Percentiles rank a stretch among this genome's conserved stretches.
Conservation (phyloP, 2,888 invertebrate species). For the Deroplatys truncata region DNA sequence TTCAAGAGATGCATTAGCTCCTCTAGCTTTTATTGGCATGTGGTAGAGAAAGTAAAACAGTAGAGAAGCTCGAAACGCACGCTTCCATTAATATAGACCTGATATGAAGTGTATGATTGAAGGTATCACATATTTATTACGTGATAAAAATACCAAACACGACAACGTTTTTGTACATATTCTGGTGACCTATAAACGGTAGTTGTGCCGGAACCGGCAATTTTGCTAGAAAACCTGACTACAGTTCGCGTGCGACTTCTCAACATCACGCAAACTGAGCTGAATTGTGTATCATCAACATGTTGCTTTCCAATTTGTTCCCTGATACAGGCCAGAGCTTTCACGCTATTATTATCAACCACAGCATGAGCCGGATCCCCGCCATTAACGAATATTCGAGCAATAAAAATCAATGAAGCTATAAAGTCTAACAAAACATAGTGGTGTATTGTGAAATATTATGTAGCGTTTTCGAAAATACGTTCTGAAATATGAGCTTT, state of each 20-base stretch:
- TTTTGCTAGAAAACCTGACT: neutral
- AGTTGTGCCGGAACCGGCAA: neutral
- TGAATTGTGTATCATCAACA: neutral
- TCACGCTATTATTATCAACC: neutral
- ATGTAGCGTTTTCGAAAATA: no score
- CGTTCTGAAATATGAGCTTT: no score
- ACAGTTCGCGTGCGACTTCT: neutral
- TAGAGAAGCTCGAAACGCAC: no score
- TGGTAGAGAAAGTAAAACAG: no score
- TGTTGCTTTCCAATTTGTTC: neutral
- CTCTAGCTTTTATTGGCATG: no score
- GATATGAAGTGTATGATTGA: no score
- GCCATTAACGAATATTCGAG: neutral
- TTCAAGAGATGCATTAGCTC: no score
- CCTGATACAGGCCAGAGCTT: neutral
- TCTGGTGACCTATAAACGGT: neutral
- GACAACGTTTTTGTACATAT: neutral
- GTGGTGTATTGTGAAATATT: no score
- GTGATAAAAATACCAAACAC: neutral
- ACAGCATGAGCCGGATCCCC: neutral
- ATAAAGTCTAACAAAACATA: neutral
- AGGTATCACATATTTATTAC: neutral
- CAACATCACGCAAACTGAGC: neutral
- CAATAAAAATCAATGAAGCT: neutral
- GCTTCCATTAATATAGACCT: no score